Evolutionary conservation across 2,113 vertebrate genomes (phyloP).

Genomic region (Nycticryphes semicollaris): DNA sequence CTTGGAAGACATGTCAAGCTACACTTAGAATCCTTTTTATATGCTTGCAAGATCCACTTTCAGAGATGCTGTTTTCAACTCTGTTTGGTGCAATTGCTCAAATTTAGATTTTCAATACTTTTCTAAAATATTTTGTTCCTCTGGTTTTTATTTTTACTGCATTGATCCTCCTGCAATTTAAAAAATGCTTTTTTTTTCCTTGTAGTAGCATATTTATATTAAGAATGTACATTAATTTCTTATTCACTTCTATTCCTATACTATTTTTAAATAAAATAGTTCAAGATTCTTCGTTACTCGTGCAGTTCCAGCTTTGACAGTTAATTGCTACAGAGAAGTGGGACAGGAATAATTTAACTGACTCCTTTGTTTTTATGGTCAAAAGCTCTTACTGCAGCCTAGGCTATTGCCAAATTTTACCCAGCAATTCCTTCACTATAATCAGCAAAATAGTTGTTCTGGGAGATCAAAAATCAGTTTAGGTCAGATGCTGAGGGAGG

Average conservation of each 20-base stretch:
- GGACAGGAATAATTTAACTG: background rate
- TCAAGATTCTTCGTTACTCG: background rate
- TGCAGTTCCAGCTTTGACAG: background rate
- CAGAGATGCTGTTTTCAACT: background rate
- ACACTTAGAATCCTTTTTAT: background rate
- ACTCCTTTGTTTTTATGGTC: background rate
- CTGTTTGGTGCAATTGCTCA: background rate
- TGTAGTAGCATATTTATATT: background rate
- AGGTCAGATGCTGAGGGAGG: background rate
- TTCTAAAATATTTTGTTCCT: background rate
- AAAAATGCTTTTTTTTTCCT: background rate
- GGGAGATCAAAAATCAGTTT: background rate
- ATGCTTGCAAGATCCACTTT: background rate
- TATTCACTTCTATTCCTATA: background rate
- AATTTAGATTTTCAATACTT: background rate
- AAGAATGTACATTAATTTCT: background rate
- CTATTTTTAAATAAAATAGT: background rate
- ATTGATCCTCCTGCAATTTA: background rate
- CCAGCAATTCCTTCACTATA: background rate
- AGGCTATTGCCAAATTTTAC: background rate
- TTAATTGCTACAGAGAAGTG: background rate
- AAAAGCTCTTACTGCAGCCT: background rate
- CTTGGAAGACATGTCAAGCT: background rate
- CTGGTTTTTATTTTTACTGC: background rate
- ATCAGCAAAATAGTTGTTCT: background rate